Evolutionary conservation across 2,888 invertebrate species (phyloP).

Genomic region (Synergus gifuensis): DNA sequence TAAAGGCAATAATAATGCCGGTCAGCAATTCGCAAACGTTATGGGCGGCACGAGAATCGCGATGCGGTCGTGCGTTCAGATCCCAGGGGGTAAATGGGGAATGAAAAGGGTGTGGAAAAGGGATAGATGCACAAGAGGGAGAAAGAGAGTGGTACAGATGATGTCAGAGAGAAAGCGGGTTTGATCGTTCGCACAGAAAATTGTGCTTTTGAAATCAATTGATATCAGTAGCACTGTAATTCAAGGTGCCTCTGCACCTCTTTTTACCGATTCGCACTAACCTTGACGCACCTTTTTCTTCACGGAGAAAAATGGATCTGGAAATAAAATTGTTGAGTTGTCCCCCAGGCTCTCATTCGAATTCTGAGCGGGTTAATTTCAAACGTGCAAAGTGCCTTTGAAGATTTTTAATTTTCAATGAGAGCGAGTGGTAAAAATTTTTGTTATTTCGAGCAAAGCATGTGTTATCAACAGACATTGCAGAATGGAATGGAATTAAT

Average conservation of each 20-base stretch:
- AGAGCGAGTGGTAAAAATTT: slow-evolving; percentile 52
- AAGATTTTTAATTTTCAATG: slow-evolving; percentile 75
- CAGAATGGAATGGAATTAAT: background rate
- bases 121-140: slow-evolving; percentile 36
- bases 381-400: too few relatives aligned
- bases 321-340: too few relatives aligned
- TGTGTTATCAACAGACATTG: slow-evolving; percentile 7
- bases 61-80: slow-evolving; percentile 43
- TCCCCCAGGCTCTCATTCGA: too few relatives aligned
- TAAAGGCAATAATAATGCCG: slow-evolving; percentile 25
- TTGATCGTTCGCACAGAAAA: slow-evolving; percentile 76
- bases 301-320: too few relatives aligned
- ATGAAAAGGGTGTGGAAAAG: slow-evolving; percentile 20
- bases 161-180: slow-evolving; percentile 57
- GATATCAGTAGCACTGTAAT: slow-evolving; percentile 70
- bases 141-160: slow-evolving; percentile 42
- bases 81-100: slow-evolving; percentile 25
- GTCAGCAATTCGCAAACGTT: slow-evolving; percentile 18
- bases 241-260: slow-evolving; percentile 42
- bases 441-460: too few relatives aligned
- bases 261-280: slow-evolving; percentile 43
- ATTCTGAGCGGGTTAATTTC: too few relatives aligned
- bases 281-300: slow-evolving; percentile 51
- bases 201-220: slow-evolving; percentile 76
- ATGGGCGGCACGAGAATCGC: slow-evolving; percentile 24